phyloP scores from a whole-genome alignment of 2,113 vertebrate species.

The Odocoileus virginianus region DNA sequence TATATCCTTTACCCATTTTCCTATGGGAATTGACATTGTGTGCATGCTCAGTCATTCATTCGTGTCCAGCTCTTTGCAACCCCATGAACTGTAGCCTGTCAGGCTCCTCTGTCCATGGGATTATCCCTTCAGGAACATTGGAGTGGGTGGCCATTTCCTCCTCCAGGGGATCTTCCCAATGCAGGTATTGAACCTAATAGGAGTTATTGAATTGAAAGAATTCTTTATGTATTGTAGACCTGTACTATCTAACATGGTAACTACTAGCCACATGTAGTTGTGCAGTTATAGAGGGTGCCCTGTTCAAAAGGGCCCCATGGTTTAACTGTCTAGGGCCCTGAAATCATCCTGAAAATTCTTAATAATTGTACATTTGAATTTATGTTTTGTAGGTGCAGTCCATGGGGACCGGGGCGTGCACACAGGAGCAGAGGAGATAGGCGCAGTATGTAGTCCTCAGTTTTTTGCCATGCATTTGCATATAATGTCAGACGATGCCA shows the following conservation, averaged over 20 bases:
- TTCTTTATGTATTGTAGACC: neutral
- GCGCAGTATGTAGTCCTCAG: fast-evolving
- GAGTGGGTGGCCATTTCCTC: neutral
- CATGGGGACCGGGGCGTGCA: neutral
- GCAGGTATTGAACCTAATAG: neutral
- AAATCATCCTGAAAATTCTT: neutral
- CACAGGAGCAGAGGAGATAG: neutral
- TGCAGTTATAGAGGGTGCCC: too few species aligned
- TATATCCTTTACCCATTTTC: neutral
- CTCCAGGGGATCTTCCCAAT: neutral
- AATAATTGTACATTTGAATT: neutral
- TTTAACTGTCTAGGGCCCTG: neutral
- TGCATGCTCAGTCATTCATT: neutral
- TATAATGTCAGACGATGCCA: too few species aligned
- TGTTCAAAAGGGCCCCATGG: neutral
- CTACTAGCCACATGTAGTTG: neutral
- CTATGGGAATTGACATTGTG: neutral
- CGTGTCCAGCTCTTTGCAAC: neutral
- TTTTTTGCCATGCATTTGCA: neutral
- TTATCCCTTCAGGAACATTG: neutral
- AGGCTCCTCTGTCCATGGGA: neutral
- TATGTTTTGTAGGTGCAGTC: neutral
- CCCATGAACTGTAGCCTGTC: neutral
- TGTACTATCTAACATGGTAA: neutral
- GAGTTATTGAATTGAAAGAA: neutral